Evolutionary conservation across 2,113 vertebrate genomes (phyloP).

Genomic region (Pseudorhombus dupliciocellatus): DNA sequence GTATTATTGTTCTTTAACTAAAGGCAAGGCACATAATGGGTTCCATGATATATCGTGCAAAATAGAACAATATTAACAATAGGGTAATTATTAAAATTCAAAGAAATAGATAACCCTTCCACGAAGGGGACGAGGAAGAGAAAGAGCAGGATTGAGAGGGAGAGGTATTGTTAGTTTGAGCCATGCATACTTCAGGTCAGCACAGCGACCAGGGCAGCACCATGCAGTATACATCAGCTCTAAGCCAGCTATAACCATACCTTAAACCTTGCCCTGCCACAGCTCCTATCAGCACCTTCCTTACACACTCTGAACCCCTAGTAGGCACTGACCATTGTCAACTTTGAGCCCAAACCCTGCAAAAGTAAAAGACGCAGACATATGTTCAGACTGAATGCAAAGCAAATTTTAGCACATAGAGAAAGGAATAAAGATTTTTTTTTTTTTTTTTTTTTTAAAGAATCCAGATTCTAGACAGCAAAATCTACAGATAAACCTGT

Average conservation of each 20-base stretch:
- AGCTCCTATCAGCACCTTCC: constrained; percentile 36
- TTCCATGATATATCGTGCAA: constrained; percentile 95
- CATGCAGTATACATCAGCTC: constrained; percentile 70
- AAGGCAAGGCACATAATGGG: constrained; percentile 98
- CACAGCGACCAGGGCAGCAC: constrained; percentile 67
- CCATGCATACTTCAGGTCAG: constrained; percentile 86
- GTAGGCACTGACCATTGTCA: constrained; percentile 22
- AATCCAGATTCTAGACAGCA: no score
- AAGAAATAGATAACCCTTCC: constrained; percentile 66
- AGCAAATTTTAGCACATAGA: background rate
- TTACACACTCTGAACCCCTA: constrained; percentile 24
- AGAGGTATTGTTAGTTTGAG: constrained; percentile 80
- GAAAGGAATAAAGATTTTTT: no score
- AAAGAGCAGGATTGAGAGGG: constrained; percentile 68
- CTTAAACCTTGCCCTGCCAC: constrained; percentile 14
- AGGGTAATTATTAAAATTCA: constrained; percentile 65
- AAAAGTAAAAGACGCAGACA: constrained; percentile 9
- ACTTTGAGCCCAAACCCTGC: constrained; percentile 12
- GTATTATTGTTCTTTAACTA: constrained; percentile 79
- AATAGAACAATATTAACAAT: constrained; percentile 83
- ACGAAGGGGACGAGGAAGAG: constrained; percentile 24
- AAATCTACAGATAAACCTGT: background rate
- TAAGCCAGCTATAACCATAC: constrained; percentile 51
- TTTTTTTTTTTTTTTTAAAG: no score
- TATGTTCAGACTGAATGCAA: constrained; percentile 12